Evolutionary conservation across 2,113 vertebrate species (phyloP).

Genomic region (Ivindomyrus marchei): DNA sequence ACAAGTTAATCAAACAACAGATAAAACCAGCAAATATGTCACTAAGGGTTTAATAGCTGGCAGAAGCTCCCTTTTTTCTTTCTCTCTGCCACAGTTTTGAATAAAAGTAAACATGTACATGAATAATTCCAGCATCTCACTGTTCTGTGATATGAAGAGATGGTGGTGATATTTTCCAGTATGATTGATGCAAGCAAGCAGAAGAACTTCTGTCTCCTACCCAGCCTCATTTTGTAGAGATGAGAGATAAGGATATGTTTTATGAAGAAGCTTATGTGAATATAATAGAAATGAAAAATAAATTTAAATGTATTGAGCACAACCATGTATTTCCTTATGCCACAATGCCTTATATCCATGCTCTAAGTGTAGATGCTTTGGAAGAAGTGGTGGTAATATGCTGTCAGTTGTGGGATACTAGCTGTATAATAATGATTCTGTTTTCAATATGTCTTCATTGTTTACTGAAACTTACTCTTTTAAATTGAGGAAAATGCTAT

Average conservation of each 20-base stretch:
- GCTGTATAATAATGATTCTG: not conserved
- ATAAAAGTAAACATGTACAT: not conserved
- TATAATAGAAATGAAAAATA: not conserved
- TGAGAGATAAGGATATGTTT: not conserved
- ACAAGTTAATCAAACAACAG: not conserved
- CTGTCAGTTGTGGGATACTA: not conserved
- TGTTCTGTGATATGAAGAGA: not conserved
- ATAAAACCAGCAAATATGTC: not conserved
- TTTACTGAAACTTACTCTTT: not conserved
- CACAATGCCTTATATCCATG: not conserved
- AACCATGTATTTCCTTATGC: not conserved
- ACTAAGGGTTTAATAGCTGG: not conserved
- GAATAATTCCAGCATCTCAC: not conserved
- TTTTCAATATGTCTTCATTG: not conserved
- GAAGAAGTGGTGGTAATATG: not conserved
- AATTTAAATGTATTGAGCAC: not conserved
- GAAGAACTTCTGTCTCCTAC: not conserved
- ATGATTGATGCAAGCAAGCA: not conserved
- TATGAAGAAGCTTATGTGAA: not conserved
- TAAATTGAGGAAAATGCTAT: not conserved
- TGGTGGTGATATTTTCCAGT: not conserved
- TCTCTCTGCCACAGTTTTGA: not conserved
- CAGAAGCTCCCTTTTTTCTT: not conserved
- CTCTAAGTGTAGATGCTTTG: not conserved
- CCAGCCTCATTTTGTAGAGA: not conserved